Evolutionary conservation across 2,888 invertebrate genomes (phyloP).

Genomic region (Nasonia oneida): DNA sequence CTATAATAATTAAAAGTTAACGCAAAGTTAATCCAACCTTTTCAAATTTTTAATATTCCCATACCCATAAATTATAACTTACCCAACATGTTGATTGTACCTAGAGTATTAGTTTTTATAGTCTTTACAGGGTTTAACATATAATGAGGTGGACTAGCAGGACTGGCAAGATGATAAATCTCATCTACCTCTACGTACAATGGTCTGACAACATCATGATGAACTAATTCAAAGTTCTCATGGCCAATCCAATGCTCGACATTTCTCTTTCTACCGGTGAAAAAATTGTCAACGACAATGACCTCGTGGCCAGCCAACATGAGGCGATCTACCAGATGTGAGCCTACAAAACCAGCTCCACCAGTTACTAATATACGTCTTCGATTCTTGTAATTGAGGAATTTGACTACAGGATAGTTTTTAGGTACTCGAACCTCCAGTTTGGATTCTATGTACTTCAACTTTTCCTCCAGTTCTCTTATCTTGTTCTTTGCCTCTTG

Average conservation of each 20-base stretch:
- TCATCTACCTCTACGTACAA: constrained; percentile 98
- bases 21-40: background rate
- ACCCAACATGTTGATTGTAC: constrained; percentile 96
- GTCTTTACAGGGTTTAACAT: constrained; percentile 99
- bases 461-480: constrained; percentile 86
- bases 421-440: constrained; percentile 83
- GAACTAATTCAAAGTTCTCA: constrained; percentile 98
- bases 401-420: constrained; percentile 94
- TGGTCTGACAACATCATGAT: constrained; percentile 99
- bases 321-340: constrained; percentile 96
- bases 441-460: constrained; percentile 86
- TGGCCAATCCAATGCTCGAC: constrained; percentile 99
- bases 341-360: constrained; percentile 99
- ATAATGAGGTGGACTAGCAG: constrained; percentile 99
- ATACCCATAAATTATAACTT: constrained; percentile 52
- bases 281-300: constrained; percentile 98
- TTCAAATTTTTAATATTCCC: constrained; percentile 20
- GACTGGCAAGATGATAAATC: constrained; percentile 99
- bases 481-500: constrained; percentile 84
- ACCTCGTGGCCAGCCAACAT: constrained; percentile 98
- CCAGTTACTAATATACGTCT: constrained; percentile 97
- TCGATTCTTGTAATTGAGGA: constrained; percentile 93
- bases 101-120: constrained; percentile 98
- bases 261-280: constrained; percentile 97
- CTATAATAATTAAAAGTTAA: constrained; percentile 79